A percentile compares a stretch with the other conserved stretches of the same genome.
Evolutionary conservation across 92 coral and sea anemone genomes (phyloP).

Genomic region (Bergia puertoricense): DNA sequence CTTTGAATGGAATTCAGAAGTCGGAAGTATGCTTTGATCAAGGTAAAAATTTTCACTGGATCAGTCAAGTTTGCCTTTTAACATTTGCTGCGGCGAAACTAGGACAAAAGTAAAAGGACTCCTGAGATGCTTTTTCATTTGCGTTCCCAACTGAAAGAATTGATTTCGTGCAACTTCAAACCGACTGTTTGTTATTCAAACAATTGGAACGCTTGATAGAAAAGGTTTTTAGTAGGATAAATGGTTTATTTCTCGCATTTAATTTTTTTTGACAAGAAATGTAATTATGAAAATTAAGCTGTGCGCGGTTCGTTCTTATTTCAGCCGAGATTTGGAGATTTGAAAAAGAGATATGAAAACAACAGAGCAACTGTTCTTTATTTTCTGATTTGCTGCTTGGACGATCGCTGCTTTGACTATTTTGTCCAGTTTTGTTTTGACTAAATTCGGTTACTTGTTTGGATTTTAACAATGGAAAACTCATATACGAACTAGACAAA

Average conservation of each 20-base stretch:
- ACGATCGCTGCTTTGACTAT: not conserved
- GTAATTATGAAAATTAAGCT: too few relatives aligned
- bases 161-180: too few relatives aligned
- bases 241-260: not conserved
- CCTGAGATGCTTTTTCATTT: not conserved
- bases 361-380: not conserved
- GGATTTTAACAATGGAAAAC: not conserved
- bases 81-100: not conserved
- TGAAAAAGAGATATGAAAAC: too few relatives aligned
- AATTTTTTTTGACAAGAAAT: too few relatives aligned
- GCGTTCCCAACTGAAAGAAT: not conserved
- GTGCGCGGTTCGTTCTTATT: too few relatives aligned
- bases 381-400: not conserved
- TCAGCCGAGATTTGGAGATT: too few relatives aligned
- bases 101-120: not conserved
- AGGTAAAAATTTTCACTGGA: not conserved
- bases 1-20: not conserved
- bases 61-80: not conserved
- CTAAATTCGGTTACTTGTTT: too few relatives aligned
- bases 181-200: not conserved
- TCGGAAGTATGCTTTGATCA: not conserved
- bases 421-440: not conserved
- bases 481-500: too few relatives aligned
- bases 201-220: not conserved
- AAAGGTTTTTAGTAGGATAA: not conserved